Percentiles rank a stretch among this genome's conserved stretches.
phyloP scores from a whole-genome alignment of 2,888 invertebrate genomes.

The Heliconius erato region DNA sequence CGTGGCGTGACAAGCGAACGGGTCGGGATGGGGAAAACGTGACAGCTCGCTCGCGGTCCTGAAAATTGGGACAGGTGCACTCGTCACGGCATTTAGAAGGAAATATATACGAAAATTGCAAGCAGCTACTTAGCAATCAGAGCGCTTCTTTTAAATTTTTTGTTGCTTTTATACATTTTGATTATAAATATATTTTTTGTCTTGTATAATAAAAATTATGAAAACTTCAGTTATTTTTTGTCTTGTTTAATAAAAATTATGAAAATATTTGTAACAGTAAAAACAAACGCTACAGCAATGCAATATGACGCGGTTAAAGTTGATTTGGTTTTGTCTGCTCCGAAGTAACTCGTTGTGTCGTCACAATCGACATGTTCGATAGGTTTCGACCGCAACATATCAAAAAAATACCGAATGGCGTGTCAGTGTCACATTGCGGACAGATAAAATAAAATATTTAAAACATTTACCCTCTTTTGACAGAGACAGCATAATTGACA shows the following conservation, averaged over 20 bases:
- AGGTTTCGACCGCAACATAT: conserved; percentile 60
- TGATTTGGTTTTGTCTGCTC: conserved; percentile 55
- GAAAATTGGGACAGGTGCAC: conserved; percentile 40
- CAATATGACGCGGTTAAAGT: conserved; percentile 58
- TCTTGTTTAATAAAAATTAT: neutral
- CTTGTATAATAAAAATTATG: neutral
- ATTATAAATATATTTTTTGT: neutral
- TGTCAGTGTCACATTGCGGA: conserved; percentile 43
- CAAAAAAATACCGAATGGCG: conserved; percentile 41
- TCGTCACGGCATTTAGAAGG: conserved; percentile 13
- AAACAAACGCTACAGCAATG: conserved; percentile 17
- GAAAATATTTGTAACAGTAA: neutral
- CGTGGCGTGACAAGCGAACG: conserved; percentile 44
- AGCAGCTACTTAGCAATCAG: neutral
- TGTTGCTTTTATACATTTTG: neutral
- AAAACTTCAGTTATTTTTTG: neutral
- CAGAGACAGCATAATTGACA: conserved; percentile 40
- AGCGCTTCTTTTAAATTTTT: neutral
- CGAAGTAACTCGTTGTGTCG: conserved; percentile 41
- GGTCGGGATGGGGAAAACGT: conserved; percentile 60
- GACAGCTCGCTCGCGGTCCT: conserved; percentile 56
- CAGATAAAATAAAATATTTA: conserved; percentile 28
- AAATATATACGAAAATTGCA: neutral
- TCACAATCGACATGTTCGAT: conserved; percentile 63
- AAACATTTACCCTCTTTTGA: neutral